These are phyloP conservation scores for Malthinus seriepunctatus DNA, from an alignment of 2,888 invertebrate species.

Conservation along the genomic window DNA sequence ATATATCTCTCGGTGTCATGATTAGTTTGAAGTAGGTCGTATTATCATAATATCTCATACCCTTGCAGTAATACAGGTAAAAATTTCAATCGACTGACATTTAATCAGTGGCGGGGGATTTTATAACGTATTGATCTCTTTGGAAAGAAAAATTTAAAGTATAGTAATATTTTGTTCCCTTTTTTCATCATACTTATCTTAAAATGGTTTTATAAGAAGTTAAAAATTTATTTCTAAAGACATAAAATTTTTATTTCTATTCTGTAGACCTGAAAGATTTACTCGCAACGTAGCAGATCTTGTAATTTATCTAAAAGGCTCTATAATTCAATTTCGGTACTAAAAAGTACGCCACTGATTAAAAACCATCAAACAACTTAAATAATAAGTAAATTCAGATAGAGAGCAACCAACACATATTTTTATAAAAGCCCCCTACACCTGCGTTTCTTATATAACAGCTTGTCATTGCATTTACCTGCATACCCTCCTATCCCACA, in stretches of 20 bases:
- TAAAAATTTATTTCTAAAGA: no score
- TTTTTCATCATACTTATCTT: no score
- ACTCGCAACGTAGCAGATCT: no score
- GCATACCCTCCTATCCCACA: slow-evolving; percentile 39
- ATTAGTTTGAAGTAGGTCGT: slow-evolving; percentile 49
- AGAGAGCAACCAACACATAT: slow-evolving; percentile 13
- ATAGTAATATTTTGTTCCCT: no score
- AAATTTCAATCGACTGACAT: slow-evolving; percentile 37
- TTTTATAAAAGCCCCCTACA: slow-evolving; percentile 21
- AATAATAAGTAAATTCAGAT: slow-evolving; percentile 20
- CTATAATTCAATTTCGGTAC: neutral
- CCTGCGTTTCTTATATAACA: slow-evolving; percentile 40
- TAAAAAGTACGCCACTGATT: slow-evolving; percentile 10
- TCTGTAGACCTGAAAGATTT: no score
- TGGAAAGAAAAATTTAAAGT: no score
- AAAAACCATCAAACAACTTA: neutral
- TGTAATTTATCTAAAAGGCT: neutral
- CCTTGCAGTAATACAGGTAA: slow-evolving; percentile 45
- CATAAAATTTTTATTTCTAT: no score
- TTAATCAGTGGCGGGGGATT: slow-evolving; percentile 28
- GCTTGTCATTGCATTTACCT: slow-evolving; percentile 52
- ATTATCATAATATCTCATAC: slow-evolving; percentile 48
- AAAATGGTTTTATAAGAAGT: no score
- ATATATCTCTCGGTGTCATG: slow-evolving; percentile 43
- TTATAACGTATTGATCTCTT: neutral